Evolutionary conservation across 2,888 invertebrate species (phyloP).

Genomic region (Bhutanitis thaidina): DNA sequence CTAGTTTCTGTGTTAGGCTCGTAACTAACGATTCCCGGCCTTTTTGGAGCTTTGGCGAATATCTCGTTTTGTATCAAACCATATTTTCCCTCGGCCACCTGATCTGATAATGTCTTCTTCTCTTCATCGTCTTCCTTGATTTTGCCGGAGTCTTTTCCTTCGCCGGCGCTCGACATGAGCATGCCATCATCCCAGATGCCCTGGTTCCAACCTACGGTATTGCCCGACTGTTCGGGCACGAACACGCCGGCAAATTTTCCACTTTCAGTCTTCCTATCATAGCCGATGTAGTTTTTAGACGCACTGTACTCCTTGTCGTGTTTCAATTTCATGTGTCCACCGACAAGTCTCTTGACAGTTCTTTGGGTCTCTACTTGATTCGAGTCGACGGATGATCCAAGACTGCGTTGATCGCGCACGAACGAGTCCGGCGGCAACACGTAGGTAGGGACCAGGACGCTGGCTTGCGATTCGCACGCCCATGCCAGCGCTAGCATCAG

Average conservation of each 20-base stretch:
- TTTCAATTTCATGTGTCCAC: slow-evolving; percentile 82
- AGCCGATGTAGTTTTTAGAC: slow-evolving; percentile 61
- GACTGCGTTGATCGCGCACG: slow-evolving; percentile 74
- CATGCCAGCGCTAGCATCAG: slow-evolving; percentile 71
- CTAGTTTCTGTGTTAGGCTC: slow-evolving; percentile 87
- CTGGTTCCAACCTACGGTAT: slow-evolving; percentile 75
- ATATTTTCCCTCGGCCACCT: slow-evolving; percentile 94
- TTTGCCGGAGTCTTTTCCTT: slow-evolving; percentile 78
- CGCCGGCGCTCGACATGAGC: slow-evolving; percentile 84
- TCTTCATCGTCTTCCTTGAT: slow-evolving; percentile 82
- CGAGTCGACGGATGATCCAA: slow-evolving; percentile 51
- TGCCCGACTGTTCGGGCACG: slow-evolving; percentile 70
- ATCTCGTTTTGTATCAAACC: slow-evolving; percentile 92
- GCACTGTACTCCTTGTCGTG: slow-evolving; percentile 63
- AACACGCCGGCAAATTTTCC: slow-evolving; percentile 64
- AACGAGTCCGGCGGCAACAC: slow-evolving; percentile 77
- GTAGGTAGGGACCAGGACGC: slow-evolving; percentile 76
- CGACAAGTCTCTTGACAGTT: slow-evolving; percentile 83
- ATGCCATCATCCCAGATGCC: slow-evolving; percentile 84
- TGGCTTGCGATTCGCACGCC: slow-evolving; percentile 56
- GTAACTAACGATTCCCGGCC: slow-evolving; percentile 92
- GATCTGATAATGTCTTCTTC: slow-evolving; percentile 92
- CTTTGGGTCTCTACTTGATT: slow-evolving; percentile 64
- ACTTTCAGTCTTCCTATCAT: slow-evolving; percentile 56
- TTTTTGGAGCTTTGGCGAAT: slow-evolving; percentile 83